phyloP scores from a whole-genome alignment of 1,140 invertebrate genomes.

The Penaeus japonicus region DNA sequence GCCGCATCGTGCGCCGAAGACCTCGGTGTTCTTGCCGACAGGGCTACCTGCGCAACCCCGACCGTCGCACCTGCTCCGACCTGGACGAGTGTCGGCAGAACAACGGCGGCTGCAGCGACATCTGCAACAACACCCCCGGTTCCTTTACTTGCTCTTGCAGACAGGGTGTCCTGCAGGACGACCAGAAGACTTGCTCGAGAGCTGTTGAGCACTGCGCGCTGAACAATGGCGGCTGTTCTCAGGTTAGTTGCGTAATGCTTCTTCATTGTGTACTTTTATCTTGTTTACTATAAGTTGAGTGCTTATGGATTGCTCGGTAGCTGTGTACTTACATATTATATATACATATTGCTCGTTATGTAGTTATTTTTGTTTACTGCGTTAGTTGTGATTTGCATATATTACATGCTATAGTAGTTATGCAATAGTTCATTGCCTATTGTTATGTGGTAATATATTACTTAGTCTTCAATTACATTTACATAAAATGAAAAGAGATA shows the following conservation, averaged over 20 bases:
- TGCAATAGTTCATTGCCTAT: too few species aligned
- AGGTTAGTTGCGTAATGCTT: constrained; percentile 22
- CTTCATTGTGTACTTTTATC: background rate
- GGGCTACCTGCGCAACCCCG: constrained; percentile 71
- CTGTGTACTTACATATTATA: too few species aligned
- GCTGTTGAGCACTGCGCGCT: constrained; percentile 77
- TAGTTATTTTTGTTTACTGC: too few species aligned
- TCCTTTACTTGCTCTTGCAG: constrained; percentile 49
- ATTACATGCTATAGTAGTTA: too few species aligned
- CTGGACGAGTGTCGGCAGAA: constrained; percentile 58
- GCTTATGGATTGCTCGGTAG: background rate
- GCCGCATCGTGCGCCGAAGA: constrained; percentile 62
- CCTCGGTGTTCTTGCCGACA: constrained; percentile 82
- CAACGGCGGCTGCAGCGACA: constrained; percentile 59
- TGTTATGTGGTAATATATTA: too few species aligned
- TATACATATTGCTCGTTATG: too few species aligned
- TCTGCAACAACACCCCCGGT: constrained; percentile 58
- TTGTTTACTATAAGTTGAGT: background rate
- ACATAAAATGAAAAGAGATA: too few species aligned
- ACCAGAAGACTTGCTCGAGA: constrained; percentile 74
- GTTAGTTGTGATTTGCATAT: too few species aligned
- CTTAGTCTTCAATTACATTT: too few species aligned
- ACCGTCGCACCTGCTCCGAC: constrained; percentile 63
- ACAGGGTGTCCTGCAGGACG: constrained; percentile 70
- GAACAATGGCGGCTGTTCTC: constrained; percentile 56